Evolutionary conservation across 2,888 invertebrate genomes (phyloP), one percentile per base, ranked within the genome.

Genomic region (Dioctria linearis): DNA sequence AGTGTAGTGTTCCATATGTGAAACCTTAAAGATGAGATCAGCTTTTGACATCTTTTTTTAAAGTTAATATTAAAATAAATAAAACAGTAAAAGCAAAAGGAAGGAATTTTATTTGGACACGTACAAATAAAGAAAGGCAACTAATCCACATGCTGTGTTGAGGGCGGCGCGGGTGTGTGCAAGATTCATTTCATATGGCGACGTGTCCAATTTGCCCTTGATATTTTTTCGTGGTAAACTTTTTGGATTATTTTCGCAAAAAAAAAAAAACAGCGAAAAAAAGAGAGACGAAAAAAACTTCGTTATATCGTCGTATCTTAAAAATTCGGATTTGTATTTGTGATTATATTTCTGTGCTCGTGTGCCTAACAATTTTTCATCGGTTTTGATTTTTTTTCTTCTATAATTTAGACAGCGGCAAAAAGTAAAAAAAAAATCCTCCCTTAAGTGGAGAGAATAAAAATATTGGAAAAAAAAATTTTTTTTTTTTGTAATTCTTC

Each of bases 141-240:
- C 73, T 8, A 57, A 59, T 73, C 57, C 73, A 42, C 54, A 78
- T 78, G 67, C 59, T 66, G 69, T 25, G 25, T 83, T 79, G 81
- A 82, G 83, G 83, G 83, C 25, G 25, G 25, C 84, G 82, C 84
- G 82, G 82, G 83, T 83, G 84, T 83, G 83, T 80, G 79, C 78
- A 82, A 79, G 75, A 81, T 79, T 78, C 79, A 69, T 81, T 82
- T 82, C 83, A 83, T 83, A 83, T 84, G 83, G 83, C 84, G 83
- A 84, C 84, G 84, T 84, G 84, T 84, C 83, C 84, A 84, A 84
- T 84, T 84, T 84, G 84, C 84, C 84, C 84, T 84, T 84, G 84
- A 83, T 84, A 83, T 81, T 83, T 83, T 83, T 81, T 82, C 71
- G 76, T 73, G 75, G 82, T 81, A 43, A 57, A 65, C 63, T 81